Evolutionary conservation across 2,888 invertebrate genomes (phyloP).

Genomic region (Agrotis exclamationis): DNA sequence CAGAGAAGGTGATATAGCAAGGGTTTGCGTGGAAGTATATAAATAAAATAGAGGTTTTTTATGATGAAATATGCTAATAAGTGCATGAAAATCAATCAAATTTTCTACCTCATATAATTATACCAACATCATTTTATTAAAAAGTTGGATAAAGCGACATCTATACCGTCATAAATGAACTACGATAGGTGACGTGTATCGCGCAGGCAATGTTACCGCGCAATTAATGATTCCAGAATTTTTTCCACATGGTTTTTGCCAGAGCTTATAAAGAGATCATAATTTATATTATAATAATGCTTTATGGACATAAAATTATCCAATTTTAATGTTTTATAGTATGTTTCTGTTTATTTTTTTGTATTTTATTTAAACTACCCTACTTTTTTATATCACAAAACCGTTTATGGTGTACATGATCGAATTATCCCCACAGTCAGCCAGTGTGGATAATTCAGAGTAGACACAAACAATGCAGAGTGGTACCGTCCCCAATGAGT

Average conservation of each 20-base stretch:
- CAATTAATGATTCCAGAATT: no score
- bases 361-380: not conserved
- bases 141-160: slow-evolving; percentile 2
- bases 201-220: not conserved
- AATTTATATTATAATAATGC: not conserved
- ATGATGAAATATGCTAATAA: not conserved
- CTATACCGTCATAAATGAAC: not conserved
- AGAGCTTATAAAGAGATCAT: no score
- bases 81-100: not conserved
- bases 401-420: slow-evolving; percentile 64
- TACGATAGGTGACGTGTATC: not conserved
- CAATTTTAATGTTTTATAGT: no score
- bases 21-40: no score
- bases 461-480: slow-evolving; percentile 64
- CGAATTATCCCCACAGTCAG: slow-evolving; percentile 64
- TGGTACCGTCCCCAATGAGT: slow-evolving; percentile 65
- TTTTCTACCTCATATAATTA: no score
- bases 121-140: not conserved
- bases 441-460: slow-evolving; percentile 58
- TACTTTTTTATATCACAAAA: slow-evolving; percentile 63
- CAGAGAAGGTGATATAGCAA: not conserved
- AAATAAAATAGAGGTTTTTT: no score
- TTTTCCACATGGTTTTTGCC: not conserved
- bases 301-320: not conserved
- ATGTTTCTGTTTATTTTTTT: not conserved